These are phyloP conservation scores for Drosophila niveifrons DNA, from an alignment of 2,888 invertebrate species.

Conservation along the genomic window DNA sequence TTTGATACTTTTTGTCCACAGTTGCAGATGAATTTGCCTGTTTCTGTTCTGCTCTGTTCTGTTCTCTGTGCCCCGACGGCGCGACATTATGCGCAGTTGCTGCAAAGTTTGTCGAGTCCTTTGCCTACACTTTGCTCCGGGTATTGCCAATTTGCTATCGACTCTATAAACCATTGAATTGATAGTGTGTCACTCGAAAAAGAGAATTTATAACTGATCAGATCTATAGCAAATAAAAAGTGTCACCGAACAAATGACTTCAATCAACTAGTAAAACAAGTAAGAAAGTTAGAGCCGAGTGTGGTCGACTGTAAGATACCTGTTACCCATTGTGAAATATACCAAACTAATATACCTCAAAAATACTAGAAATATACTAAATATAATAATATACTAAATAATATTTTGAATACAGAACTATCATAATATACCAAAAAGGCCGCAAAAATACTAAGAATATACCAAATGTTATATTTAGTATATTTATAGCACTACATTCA, in stretches of 20 bases:
- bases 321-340: too few relatives aligned
- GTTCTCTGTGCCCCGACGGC: constrained; percentile 27
- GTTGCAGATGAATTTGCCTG: constrained; percentile 75
- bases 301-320: too few relatives aligned
- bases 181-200: too few relatives aligned
- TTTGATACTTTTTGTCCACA: constrained; percentile 60
- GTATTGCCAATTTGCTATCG: not conserved
- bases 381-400: too few relatives aligned
- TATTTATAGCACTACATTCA: too few relatives aligned
- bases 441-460: too few relatives aligned
- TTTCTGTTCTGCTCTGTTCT: constrained; percentile 43
- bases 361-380: too few relatives aligned
- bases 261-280: not conserved
- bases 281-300: too few relatives aligned
- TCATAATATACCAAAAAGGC: too few relatives aligned
- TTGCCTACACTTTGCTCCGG: constrained; percentile 18
- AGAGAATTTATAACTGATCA: not conserved
- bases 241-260: not conserved
- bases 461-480: rapidly evolving
- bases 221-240: not conserved
- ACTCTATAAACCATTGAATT: too few relatives aligned
- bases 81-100: constrained; percentile 71
- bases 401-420: too few relatives aligned
- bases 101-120: constrained; percentile 62
- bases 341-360: too few relatives aligned